Conservation (phyloP, 2,797 vertebrate species). For the Sebastes hopkinsi region DNA sequence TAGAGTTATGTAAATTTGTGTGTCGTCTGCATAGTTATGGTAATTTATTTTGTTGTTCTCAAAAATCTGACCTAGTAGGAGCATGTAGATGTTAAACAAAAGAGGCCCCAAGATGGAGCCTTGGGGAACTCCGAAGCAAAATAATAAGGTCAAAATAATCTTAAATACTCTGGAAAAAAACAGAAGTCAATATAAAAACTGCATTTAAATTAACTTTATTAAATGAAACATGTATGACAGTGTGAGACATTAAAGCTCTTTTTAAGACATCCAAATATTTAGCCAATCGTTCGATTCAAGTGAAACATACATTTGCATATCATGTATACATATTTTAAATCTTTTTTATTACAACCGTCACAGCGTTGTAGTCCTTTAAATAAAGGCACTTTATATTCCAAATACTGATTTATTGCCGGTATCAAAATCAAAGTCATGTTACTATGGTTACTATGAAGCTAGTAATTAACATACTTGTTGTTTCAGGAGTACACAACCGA, state of each 20-base stretch:
- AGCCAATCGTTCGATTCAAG: background rate
- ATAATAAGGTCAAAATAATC: background rate
- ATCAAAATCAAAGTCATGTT: background rate
- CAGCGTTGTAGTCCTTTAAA: slow-evolving; percentile 9
- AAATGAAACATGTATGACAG: background rate
- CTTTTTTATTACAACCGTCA: background rate
- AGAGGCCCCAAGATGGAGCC: too few species aligned
- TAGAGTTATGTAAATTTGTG: too few species aligned
- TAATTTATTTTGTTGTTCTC: too few species aligned
- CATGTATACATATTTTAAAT: too few species aligned
- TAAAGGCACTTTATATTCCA: slow-evolving; percentile 32
- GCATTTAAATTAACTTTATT: slow-evolving; percentile 23
- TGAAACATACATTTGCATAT: background rate
- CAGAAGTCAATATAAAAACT: background rate
- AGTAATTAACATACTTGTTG: background rate
- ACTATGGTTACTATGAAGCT: background rate
- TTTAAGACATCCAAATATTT: slow-evolving; percentile 5
- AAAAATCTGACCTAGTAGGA: too few species aligned
- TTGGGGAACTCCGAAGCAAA: too few species aligned
- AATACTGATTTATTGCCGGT: background rate
- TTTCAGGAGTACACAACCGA: background rate
- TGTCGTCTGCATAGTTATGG: too few species aligned
- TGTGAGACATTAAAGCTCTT: slow-evolving; percentile 12
- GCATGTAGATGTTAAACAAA: too few species aligned
- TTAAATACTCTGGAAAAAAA: background rate